phyloP scores from a whole-genome alignment of 2,797 vertebrate genomes.

The Dendrocincla fuliginosa region DNA sequence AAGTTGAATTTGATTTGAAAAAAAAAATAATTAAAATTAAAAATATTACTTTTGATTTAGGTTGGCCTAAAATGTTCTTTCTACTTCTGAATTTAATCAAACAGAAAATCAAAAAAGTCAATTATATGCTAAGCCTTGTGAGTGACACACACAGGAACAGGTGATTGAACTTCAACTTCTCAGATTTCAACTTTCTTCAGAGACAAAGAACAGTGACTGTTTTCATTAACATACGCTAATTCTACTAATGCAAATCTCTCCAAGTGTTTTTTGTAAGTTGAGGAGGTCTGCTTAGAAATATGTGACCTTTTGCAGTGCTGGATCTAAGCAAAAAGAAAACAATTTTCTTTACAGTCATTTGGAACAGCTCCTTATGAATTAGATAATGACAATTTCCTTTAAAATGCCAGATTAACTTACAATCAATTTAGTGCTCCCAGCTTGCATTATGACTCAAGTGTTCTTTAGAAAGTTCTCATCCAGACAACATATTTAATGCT shows the following conservation, averaged over 20 bases:
- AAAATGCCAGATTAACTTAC: slow-evolving; percentile 65
- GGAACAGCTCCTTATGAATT: neutral
- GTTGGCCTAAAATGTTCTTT: neutral
- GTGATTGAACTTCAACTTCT: slow-evolving; percentile 14
- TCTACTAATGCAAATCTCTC: slow-evolving; percentile 2
- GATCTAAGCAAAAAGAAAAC: slow-evolving; percentile 39
- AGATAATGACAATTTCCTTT: slow-evolving; percentile 62
- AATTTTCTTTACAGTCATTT: neutral
- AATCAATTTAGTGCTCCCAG: slow-evolving; percentile 46
- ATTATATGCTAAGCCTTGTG: neutral
- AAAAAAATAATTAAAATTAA: neutral
- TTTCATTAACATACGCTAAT: slow-evolving; percentile 14
- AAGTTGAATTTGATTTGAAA: neutral
- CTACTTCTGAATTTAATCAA: neutral
- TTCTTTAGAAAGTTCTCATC: slow-evolving; percentile 16
- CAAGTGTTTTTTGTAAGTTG: neutral
- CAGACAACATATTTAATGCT: slow-evolving; percentile 22
- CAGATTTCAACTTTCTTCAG: neutral
- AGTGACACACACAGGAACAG: neutral
- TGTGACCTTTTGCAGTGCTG: slow-evolving; percentile 31
- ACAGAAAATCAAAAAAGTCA: neutral
- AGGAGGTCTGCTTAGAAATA: neutral
- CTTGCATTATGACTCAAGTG: slow-evolving; percentile 14
- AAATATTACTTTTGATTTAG: neutral
- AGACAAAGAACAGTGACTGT: neutral